phyloP scores from a whole-genome alignment of 2,888 invertebrate genomes.

The Oscheius sp. region DNA sequence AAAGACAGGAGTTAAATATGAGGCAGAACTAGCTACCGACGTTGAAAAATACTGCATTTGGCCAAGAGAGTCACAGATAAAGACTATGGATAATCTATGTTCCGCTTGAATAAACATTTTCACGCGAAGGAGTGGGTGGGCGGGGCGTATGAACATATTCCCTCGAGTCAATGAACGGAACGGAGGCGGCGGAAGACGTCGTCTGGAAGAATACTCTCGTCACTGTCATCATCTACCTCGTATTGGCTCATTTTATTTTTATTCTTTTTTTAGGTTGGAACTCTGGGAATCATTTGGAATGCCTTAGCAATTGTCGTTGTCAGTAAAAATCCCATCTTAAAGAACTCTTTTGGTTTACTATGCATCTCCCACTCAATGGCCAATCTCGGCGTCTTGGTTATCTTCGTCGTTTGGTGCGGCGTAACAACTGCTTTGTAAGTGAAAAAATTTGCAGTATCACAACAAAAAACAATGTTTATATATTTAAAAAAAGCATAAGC shows the following conservation, averaged over 20 bases:
- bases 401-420: constrained; percentile 40
- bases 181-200: too few species aligned
- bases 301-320: constrained; percentile 38
- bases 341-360: constrained; percentile 44
- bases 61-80: constrained; percentile 48
- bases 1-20: constrained; percentile 32
- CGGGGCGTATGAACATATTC: too few species aligned
- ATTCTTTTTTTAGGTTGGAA: constrained; percentile 13
- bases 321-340: constrained; percentile 38
- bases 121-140: too few species aligned
- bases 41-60: constrained; percentile 47
- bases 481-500: too few species aligned
- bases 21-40: constrained; percentile 34
- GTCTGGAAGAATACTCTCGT: constrained; percentile 14
- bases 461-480: too few species aligned
- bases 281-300: constrained; percentile 39
- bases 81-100: constrained; percentile 27
- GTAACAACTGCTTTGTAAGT: constrained; percentile 40
- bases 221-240: background rate
- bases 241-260: background rate
- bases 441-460: background rate
- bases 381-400: constrained; percentile 41
- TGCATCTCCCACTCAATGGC: constrained; percentile 47
- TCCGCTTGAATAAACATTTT: constrained; percentile 14
- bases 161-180: too few species aligned